These are phyloP conservation scores for Actenoides lindsayi DNA, from an alignment of 2,113 vertebrate genomes.

Conservation along the genomic window DNA sequence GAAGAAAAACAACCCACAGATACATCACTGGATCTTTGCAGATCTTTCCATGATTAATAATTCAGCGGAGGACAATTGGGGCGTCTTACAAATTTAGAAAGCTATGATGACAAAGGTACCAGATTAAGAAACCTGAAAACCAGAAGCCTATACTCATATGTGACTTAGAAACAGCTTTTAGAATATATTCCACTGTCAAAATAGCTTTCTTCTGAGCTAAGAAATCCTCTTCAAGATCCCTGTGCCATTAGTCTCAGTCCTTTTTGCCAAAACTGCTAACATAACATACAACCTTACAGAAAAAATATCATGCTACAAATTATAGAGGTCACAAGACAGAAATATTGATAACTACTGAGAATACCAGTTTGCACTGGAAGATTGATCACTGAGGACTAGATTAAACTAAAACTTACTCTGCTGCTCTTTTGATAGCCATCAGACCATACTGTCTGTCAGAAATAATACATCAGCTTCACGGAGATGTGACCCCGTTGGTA, in stretches of 20 bases:
- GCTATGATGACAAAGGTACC: not conserved
- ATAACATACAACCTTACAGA: not conserved
- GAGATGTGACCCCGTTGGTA: conserved; percentile 25
- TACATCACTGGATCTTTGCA: not conserved
- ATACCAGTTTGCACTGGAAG: not conserved
- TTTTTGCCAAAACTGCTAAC: not conserved
- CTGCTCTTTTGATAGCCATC: conserved; percentile 4
- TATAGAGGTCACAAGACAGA: not conserved
- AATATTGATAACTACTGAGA: not conserved
- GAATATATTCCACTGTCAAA: not conserved
- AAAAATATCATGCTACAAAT: not conserved
- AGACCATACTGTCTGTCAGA: conserved; percentile 25
- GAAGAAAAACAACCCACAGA: not conserved
- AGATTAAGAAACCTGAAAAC: not conserved
- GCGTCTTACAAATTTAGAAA: not conserved
- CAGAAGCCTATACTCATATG: not conserved
- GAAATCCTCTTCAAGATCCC: not conserved
- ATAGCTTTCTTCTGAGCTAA: not conserved
- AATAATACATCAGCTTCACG: not conserved
- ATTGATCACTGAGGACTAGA: not conserved
- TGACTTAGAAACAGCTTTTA: not conserved
- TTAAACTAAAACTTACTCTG: not conserved
- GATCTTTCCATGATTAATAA: conserved; percentile 14
- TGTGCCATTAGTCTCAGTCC: not conserved
- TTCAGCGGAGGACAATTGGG: not conserved